Percentiles rank a stretch among this genome's conserved stretches.
Conservation (phyloP, 2,797 vertebrate species). For the Momotus momota region DNA sequence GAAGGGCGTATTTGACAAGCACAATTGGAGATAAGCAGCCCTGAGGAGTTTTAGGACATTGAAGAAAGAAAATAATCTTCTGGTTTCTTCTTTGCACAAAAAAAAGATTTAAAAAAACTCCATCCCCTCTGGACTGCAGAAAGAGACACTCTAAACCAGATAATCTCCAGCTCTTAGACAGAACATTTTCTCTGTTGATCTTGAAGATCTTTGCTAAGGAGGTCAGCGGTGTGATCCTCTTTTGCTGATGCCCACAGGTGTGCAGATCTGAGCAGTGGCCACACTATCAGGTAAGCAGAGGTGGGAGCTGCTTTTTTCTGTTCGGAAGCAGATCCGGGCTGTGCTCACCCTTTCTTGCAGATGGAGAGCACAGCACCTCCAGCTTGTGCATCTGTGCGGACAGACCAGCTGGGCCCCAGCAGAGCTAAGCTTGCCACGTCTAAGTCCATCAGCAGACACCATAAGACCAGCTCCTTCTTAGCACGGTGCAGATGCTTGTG, state of each 20-base stretch:
- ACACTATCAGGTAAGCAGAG: not conserved
- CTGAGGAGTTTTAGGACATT: slow-evolving; percentile 58
- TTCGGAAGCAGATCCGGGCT: not conserved
- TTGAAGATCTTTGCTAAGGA: slow-evolving; percentile 51
- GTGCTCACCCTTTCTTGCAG: not conserved
- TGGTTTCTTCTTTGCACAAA: slow-evolving; percentile 56
- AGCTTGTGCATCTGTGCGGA: slow-evolving; percentile 16
- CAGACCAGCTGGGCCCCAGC: slow-evolving; percentile 44
- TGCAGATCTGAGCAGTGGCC: not conserved
- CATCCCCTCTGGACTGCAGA: slow-evolving; percentile 50
- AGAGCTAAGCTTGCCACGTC: slow-evolving; percentile 52
- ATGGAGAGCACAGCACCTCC: slow-evolving; percentile 8
- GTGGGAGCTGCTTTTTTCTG: not conserved
- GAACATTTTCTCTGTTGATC: slow-evolving; percentile 52
- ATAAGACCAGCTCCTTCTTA: slow-evolving; percentile 61
- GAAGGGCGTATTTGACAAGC: slow-evolving; percentile 64
- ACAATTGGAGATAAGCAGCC: slow-evolving; percentile 70
- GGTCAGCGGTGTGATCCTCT: slow-evolving; percentile 6
- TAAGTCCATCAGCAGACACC: slow-evolving; percentile 69
- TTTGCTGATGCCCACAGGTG: slow-evolving; percentile 15
- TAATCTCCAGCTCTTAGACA: slow-evolving; percentile 61
- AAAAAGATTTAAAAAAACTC: slow-evolving; percentile 45
- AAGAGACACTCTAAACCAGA: slow-evolving; percentile 65
- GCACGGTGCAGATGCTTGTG: slow-evolving; percentile 21
- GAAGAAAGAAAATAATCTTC: slow-evolving; percentile 69